phyloP scores from a whole-genome alignment of 2,797 vertebrate genomes.

The Acanthiza pusilla region DNA sequence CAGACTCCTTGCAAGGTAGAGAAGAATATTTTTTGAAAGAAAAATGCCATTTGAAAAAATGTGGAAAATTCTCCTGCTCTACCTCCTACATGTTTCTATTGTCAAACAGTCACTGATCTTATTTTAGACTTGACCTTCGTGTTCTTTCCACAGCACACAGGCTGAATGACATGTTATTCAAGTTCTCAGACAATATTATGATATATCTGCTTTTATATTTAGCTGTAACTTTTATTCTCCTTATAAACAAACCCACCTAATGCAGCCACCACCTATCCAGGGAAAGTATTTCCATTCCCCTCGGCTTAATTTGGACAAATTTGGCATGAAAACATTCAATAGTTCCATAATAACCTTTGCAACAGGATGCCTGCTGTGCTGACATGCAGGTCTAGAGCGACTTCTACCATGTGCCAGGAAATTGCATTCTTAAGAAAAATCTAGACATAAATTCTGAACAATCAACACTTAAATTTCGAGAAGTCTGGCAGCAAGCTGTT shows the following conservation, averaged over 20 bases:
- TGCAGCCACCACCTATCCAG: constrained; percentile 37
- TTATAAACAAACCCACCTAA: constrained; percentile 73
- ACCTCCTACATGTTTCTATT: constrained; percentile 78
- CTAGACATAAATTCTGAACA: constrained; percentile 67
- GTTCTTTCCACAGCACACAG: constrained; percentile 65
- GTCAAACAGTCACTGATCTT: constrained; percentile 67
- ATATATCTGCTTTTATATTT: constrained; percentile 76
- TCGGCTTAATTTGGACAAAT: constrained; percentile 66
- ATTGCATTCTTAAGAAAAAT: constrained; percentile 71
- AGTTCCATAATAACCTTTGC: constrained; percentile 73
- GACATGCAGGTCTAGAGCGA: constrained; percentile 57
- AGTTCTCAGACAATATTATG: constrained; percentile 67
- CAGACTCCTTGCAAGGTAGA: background rate
- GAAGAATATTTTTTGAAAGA: constrained; percentile 11
- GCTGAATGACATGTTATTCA: constrained; percentile 72
- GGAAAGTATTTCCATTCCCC: constrained; percentile 67
- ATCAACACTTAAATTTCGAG: constrained; percentile 63
- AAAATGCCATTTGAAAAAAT: constrained; percentile 65
- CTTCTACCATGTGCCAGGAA: constrained; percentile 71
- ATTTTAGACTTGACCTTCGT: constrained; percentile 72
- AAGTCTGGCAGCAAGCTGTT: constrained; percentile 66
- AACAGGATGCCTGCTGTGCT: constrained; percentile 72
- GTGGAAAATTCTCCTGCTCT: constrained; percentile 74
- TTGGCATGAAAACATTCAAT: constrained; percentile 61
- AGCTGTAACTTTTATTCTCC: constrained; percentile 68